These are phyloP conservation scores for Taenioides sp. DNA, from an alignment of 2,797 vertebrate genomes.

Conservation along the genomic window DNA sequence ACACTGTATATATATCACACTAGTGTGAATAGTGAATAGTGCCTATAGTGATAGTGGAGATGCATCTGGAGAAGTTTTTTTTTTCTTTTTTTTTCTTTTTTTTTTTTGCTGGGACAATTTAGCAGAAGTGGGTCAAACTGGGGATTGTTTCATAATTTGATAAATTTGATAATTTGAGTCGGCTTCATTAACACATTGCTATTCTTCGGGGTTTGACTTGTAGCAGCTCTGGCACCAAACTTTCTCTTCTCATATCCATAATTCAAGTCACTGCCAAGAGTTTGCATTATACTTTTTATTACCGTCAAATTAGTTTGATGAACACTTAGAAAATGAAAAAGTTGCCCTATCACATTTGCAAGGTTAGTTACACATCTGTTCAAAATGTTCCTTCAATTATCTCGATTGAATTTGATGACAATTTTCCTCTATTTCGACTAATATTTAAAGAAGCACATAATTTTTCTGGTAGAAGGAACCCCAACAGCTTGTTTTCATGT, in stretches of 20 bases:
- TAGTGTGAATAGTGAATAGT: neutral
- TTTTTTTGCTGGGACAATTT: slow-evolving; percentile 21
- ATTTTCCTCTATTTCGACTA: neutral
- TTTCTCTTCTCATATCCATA: slow-evolving; percentile 20
- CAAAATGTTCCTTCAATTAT: too few relatives aligned
- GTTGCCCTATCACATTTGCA: too few relatives aligned
- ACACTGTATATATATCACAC: too few relatives aligned
- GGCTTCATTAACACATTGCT: slow-evolving; percentile 22
- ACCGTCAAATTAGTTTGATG: too few relatives aligned
- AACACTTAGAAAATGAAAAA: too few relatives aligned
- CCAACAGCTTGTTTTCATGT: neutral
- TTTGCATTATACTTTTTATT: slow-evolving; percentile 25
- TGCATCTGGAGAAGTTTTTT: slow-evolving; percentile 2
- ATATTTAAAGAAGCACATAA: neutral
- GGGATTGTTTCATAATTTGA: slow-evolving; percentile 42
- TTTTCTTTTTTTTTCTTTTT: too few relatives aligned
- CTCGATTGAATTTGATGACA: slow-evolving; percentile 12
- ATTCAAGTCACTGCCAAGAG: slow-evolving; percentile 53
- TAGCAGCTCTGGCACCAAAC: neutral
- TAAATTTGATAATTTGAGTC: slow-evolving; percentile 14
- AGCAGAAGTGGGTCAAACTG: slow-evolving; percentile 55
- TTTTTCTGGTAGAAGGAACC: neutral
- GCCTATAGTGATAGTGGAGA: neutral
- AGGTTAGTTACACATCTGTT: too few relatives aligned
- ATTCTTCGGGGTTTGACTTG: slow-evolving; percentile 11